A percentile compares a stretch with the other conserved stretches of the same genome.
These are phyloP conservation scores for Meriones psammophilus DNA, from an alignment of 2,797 vertebrate genomes.

Conservation along the genomic window DNA sequence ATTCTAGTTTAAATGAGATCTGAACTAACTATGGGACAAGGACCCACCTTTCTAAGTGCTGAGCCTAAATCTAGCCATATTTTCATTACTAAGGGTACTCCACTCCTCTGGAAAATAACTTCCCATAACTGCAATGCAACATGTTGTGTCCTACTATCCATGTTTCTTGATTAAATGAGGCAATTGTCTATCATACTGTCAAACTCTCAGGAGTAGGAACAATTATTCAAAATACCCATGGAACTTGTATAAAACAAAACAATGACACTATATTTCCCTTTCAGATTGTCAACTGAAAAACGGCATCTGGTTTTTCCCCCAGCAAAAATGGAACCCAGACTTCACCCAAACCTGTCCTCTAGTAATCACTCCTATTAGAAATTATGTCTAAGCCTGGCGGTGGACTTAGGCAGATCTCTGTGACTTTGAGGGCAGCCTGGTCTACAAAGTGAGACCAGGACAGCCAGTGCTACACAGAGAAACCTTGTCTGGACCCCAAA, in stretches of 20 bases:
- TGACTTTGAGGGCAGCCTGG: too few relatives aligned
- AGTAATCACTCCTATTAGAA: neutral
- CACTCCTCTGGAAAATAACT: neutral
- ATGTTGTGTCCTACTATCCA: neutral
- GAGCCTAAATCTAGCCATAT: neutral
- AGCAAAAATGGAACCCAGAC: neutral
- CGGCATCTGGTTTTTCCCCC: neutral
- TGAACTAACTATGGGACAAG: neutral
- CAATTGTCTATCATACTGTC: neutral
- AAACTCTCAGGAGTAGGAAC: neutral
- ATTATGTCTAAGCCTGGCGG: too few relatives aligned
- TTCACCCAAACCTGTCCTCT: neutral
- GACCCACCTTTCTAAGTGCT: neutral
- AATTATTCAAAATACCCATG: neutral
- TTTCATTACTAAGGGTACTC: neutral
- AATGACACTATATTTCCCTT: neutral
- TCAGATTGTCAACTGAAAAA: neutral
- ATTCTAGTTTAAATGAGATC: neutral
- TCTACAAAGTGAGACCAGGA: too few relatives aligned
- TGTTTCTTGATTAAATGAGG: neutral
- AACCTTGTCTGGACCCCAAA: too few relatives aligned
- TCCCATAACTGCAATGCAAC: neutral
- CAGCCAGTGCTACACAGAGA: too few relatives aligned
- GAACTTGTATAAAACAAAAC: neutral
- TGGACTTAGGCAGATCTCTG: too few relatives aligned